A percentile compares a stretch with the other conserved stretches of the same genome.
phyloP scores from a whole-genome alignment of 2,797 vertebrate species.

The Smutsia gigantea region DNA sequence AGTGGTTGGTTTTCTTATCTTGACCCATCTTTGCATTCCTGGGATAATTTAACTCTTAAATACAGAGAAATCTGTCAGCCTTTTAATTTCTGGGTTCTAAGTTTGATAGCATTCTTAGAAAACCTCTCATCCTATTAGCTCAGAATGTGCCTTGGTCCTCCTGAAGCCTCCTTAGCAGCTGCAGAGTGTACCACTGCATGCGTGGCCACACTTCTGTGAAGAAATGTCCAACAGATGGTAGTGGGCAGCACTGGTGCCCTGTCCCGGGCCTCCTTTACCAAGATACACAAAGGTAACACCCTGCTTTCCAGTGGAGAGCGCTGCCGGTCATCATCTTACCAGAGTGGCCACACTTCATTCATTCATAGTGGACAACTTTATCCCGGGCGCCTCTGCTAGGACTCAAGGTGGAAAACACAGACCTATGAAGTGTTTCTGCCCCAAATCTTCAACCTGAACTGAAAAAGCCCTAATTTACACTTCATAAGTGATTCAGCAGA shows the following conservation, averaged over 20 bases:
- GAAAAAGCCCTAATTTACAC: not conserved
- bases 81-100: not conserved
- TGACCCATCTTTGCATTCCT: not conserved
- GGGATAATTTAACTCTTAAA: not conserved
- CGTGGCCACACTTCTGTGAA: not conserved
- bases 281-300: not conserved
- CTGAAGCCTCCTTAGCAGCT: not conserved
- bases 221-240: not conserved
- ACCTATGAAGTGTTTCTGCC: not conserved
- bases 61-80: not conserved
- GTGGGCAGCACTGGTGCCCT: not conserved
- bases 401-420: not conserved
- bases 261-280: not conserved
- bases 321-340: not conserved
- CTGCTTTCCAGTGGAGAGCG: not conserved
- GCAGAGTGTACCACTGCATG: not conserved
- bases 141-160: too few species aligned
- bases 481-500: too few species aligned
- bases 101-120: not conserved
- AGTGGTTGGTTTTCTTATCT: not conserved
- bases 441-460: not conserved
- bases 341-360: not conserved
- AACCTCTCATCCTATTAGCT: not conserved
- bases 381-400: not conserved
- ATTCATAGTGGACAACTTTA: not conserved